These are phyloP conservation scores for Chloroceryle amazona DNA, from an alignment of 2,797 vertebrate genomes.

Conservation along the genomic window DNA sequence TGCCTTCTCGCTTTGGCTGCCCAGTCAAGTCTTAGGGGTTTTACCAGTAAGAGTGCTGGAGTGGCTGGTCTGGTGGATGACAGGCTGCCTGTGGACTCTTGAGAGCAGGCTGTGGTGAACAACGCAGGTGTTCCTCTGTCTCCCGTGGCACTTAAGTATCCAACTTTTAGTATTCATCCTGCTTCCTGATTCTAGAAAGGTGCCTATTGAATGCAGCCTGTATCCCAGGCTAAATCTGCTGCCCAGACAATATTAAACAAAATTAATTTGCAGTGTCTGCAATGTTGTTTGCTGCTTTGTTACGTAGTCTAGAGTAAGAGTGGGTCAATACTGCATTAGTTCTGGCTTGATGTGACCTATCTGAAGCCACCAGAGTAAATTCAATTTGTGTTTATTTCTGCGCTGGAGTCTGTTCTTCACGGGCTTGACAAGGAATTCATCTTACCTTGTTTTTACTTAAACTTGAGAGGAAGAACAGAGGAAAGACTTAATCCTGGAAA, in stretches of 20 bases:
- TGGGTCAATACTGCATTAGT: slow-evolving; percentile 60
- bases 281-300: slow-evolving; percentile 35
- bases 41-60: rapidly evolving
- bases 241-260: neutral
- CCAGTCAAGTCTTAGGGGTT: rapidly evolving
- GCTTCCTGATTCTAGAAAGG: neutral
- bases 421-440: slow-evolving; percentile 49
- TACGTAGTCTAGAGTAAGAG: slow-evolving; percentile 18
- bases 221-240: neutral
- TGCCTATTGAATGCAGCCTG: neutral
- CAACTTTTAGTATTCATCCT: neutral
- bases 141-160: neutral
- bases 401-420: slow-evolving; percentile 22
- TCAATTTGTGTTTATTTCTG: slow-evolving; percentile 62
- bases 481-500: slow-evolving; percentile 42
- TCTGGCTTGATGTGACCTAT: slow-evolving; percentile 43
- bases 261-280: neutral
- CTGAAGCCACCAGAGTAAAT: slow-evolving; percentile 57
- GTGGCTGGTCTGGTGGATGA: rapidly evolving
- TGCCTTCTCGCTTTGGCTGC: neutral
- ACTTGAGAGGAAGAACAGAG: slow-evolving; percentile 33
- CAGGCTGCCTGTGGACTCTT: neutral
- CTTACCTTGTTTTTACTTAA: slow-evolving; percentile 50
- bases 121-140: rapidly evolving
- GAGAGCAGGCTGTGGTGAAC: rapidly evolving